Evolutionary conservation across 2,888 invertebrate species (phyloP), one percentile per base, ranked within the genome.

Genomic region (Macrophya annulata): DNA sequence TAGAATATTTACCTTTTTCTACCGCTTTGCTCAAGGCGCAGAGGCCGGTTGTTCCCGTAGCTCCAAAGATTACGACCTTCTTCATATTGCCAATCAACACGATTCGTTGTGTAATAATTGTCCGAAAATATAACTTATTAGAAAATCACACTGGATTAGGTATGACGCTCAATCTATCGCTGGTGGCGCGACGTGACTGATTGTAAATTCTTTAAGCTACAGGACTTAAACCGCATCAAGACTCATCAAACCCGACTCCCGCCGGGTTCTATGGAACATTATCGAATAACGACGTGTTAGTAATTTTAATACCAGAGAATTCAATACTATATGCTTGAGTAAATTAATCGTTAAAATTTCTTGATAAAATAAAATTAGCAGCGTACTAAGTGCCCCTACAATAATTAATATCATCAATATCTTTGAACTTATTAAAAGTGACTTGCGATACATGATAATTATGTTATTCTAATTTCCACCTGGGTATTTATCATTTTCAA

Each of bases 11-110:
- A 97, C 98, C 97, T 95, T 96, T 96, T 91, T 97, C 95, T 1
- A 98, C 93, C 6, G 98, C 98, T 85, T 96, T 95, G 91, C 97
- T 96, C 1, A 97, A 94, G 9, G 96, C 96, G 93, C 97, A 97
- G 85, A 97, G 94, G 55, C 98, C 98, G 87, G 98, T 97, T 95
- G 96, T 96, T 84, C 97, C 98, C 88, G 97, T 97, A 17, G 97
- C 96, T 86, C 98, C 98, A 91, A 98, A 97, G 90, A 98, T 96
- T 84, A 97, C 97, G 89, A 98, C 95, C 93, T 96, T 96, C 93
- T 96, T 96, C 97, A 97, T 97, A 85, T 90, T 8, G 17, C 21
- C 21, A 71, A 17, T 17, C 6, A 40, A 71, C 71, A 31, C 17
- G 71, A 15, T 37, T 31, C n/a, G 40, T 37, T 31, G 6, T 40